Base-by-base conservation (phyloP, 2,888 invertebrate species). In the Ormyrus pomaceus region DNA sequence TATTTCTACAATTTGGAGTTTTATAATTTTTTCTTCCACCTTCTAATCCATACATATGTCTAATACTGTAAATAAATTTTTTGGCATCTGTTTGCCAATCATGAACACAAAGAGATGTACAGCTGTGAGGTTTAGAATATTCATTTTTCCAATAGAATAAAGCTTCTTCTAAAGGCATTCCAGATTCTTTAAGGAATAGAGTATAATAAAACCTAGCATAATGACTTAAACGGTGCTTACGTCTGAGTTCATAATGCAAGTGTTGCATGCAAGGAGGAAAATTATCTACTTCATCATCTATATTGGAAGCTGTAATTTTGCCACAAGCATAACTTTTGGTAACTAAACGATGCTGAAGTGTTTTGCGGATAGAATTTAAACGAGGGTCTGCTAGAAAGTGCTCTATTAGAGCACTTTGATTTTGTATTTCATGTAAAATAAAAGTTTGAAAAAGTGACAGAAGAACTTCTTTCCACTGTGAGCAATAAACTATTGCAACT, bases 31-130 rank as follows among this genome's bases (percentile, higher is more conserved):
- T 94, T 83, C 93, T 91, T n/a, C 92, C 91, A 5, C 95, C 95
- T 90, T 95, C 95, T 69, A 95, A 89, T 0, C 95, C 95, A 91
- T 95, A 95, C 89, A 95, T 91, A 86, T 95, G 95, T 80, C 94
- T 91, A 71, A 95, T 94, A 78, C 94, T 94, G 89, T 95, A 95
- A 5, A 92, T 87, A 88, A 93, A 94, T 84, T 94, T 93, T 48
- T 92, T 92, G 83, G 93, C 93, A 89, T 94, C 93, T 66, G 91
- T 92, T 71, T 92, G 91, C 95, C 95, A 95, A 83, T 91, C 92
- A 84, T 95, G 95, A 34, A 91, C 91, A 84, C 95, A 95, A 65
- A 88, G 90, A 56, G 92, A 91, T 72, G 86, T 88, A 58, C 92
- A 91, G 2, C 81, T 78, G 81, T 88, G 87, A 62, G 90, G 89